Conservation (phyloP, 2,113 vertebrate genomes). For the Tretioscincus oriximinensis region DNA sequence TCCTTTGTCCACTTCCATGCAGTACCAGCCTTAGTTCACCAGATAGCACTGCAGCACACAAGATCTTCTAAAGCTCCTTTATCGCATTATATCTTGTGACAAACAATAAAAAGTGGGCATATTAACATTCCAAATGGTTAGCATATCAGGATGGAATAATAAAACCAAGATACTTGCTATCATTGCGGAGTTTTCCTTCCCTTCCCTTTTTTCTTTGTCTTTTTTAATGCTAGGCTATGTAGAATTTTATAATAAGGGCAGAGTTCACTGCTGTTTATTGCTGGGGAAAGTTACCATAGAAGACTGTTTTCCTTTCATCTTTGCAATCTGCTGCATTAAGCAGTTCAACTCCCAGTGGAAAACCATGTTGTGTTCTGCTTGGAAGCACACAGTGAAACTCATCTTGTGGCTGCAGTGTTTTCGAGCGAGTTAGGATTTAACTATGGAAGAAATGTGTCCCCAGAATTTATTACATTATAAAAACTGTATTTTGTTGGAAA, state of each 20-base stretch:
- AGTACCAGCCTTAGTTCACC: not conserved
- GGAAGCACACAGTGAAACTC: constrained; percentile 30
- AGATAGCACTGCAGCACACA: not conserved
- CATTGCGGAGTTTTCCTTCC: not conserved
- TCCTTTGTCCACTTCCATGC: rapidly evolving
- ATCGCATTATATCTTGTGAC: not conserved
- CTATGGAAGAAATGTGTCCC: constrained; percentile 1
- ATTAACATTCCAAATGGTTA: constrained; percentile 26
- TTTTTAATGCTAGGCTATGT: constrained; percentile 47
- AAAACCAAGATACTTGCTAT: constrained; percentile 14
- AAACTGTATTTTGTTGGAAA: not conserved
- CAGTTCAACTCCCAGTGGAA: constrained; percentile 43
- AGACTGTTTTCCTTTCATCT: constrained; percentile 52
- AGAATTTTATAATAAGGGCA: constrained; percentile 65
- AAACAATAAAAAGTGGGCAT: not conserved
- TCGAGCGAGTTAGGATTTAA: not conserved
- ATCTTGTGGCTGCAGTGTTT: constrained; percentile 11
- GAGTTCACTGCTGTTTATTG: constrained; percentile 62
- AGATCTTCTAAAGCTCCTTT: rapidly evolving
- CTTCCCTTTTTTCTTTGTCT: not conserved
- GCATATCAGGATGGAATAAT: constrained; percentile 13
- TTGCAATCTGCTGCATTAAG: constrained; percentile 43
- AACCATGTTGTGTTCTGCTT: constrained; percentile 40
- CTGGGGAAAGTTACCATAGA: constrained; percentile 46
- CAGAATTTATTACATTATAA: not conserved